A percentile compares a stretch with the other conserved stretches of the same genome.
These are phyloP conservation scores for Thumatha senex DNA, from an alignment of 2,888 invertebrate genomes.

Conservation along the genomic window DNA sequence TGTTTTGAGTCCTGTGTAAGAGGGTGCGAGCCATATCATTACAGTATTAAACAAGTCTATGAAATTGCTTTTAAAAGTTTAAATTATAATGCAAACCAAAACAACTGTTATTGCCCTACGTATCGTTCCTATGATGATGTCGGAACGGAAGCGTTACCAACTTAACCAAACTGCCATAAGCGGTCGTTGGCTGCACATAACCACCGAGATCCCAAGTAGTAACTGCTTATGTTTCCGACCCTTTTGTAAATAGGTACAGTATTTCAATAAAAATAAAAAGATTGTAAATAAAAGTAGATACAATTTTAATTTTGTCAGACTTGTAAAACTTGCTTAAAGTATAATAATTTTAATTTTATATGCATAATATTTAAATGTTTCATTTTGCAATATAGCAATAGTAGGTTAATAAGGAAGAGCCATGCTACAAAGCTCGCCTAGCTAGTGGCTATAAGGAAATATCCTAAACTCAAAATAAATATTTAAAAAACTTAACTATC, in stretches of 20 bases:
- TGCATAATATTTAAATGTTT: no score
- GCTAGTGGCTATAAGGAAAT: no score
- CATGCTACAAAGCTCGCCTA: no score
- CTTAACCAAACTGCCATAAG: conserved; percentile 17
- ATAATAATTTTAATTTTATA: no score
- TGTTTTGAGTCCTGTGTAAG: no score
- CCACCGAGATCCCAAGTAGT: conserved; percentile 28
- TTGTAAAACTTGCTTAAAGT: no score
- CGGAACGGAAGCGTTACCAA: conserved; percentile 21
- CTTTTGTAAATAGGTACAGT: conserved; percentile 22
- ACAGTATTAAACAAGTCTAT: no score
- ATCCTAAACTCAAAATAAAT: no score
- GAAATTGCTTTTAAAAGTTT: neutral
- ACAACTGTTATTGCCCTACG: conserved; percentile 2
- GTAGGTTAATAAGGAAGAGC: no score
- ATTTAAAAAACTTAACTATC: no score
- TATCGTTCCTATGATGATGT: conserved; percentile 12
- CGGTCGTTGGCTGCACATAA: conserved; percentile 25
- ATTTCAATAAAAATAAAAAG: conserved; percentile 24
- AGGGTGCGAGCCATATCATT: no score
- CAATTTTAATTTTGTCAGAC: neutral
- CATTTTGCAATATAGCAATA: no score
- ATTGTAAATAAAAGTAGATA: neutral
- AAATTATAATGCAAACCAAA: neutral
- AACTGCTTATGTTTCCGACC: conserved; percentile 38